phyloP scores from a whole-genome alignment of 2,797 vertebrate genomes.

The Acanthurus lineatus region DNA sequence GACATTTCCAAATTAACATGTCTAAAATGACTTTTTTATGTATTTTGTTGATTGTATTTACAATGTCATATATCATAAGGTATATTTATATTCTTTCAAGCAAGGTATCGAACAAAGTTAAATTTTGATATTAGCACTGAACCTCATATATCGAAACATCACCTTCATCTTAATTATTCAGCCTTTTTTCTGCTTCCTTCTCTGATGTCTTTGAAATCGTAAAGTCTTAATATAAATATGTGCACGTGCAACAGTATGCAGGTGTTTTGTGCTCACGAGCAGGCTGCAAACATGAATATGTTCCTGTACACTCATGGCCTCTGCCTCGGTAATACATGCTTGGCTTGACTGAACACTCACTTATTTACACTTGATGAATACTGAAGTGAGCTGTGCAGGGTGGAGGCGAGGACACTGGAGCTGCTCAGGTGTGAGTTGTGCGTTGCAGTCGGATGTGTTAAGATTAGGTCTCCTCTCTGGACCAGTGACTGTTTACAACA shows the following conservation, averaged over 20 bases:
- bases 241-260: slow-evolving; percentile 9
- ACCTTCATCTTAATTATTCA: neutral
- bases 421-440: slow-evolving; percentile 65
- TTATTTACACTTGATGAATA: slow-evolving; percentile 59
- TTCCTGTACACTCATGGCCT: slow-evolving; percentile 9
- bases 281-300: slow-evolving; percentile 13
- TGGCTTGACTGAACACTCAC: slow-evolving; percentile 49
- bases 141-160: neutral
- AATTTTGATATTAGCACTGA: neutral
- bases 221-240: neutral
- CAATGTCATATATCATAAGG: neutral
- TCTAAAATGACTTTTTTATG: neutral
- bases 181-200: neutral
- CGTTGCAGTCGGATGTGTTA: slow-evolving; percentile 43
- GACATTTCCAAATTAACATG: too few species aligned
- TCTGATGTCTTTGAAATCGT: neutral
- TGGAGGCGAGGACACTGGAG: slow-evolving; percentile 52
- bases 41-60: neutral
- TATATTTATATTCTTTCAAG: neutral
- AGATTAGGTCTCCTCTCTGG: slow-evolving; percentile 62
- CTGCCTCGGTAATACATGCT: slow-evolving; percentile 54
- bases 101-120: neutral
- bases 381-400: slow-evolving; percentile 47
- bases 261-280: slow-evolving; percentile 23
- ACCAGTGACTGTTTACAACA: slow-evolving; percentile 59